phyloP scores from a whole-genome alignment of 2,113 vertebrate genomes.

The Drymodes brunneopygia region DNA sequence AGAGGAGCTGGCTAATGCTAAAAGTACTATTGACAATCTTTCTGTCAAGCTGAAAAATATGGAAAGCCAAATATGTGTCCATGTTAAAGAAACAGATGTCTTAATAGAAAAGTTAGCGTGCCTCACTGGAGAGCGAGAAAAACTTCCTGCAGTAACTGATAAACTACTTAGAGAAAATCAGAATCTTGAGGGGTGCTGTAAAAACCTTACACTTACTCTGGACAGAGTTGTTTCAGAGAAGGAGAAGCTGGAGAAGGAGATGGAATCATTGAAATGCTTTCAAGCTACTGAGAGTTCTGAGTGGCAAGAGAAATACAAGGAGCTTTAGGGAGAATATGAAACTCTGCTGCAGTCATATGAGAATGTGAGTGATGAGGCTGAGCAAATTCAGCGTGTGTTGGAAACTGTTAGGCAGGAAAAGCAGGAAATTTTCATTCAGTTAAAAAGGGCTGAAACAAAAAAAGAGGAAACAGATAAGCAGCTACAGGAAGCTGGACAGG shows the following conservation, averaged over 20 bases:
- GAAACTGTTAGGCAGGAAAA: slow-evolving; percentile 88
- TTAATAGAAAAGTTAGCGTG: slow-evolving; percentile 58
- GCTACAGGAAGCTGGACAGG: slow-evolving; percentile 79
- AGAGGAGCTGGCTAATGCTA: slow-evolving; percentile 75
- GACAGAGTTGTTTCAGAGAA: slow-evolving; percentile 82
- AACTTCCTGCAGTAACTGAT: slow-evolving; percentile 83
- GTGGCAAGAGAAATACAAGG: slow-evolving; percentile 81
- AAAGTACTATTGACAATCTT: slow-evolving; percentile 66
- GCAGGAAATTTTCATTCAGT: slow-evolving; percentile 79
- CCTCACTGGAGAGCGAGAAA: slow-evolving; percentile 77
- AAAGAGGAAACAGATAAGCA: slow-evolving; percentile 79
- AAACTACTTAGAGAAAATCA: slow-evolving; percentile 83
- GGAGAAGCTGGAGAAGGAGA: slow-evolving; percentile 73
- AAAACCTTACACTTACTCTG: slow-evolving; percentile 85
- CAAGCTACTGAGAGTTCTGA: slow-evolving; percentile 69
- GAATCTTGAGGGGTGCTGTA: slow-evolving; percentile 81
- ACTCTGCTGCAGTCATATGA: slow-evolving; percentile 92
- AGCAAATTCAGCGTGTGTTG: slow-evolving; percentile 84
- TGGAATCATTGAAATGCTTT: slow-evolving; percentile 71
- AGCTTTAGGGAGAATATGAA: slow-evolving; percentile 92
- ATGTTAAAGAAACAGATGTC: slow-evolving; percentile 57
- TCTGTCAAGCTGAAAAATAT: slow-evolving; percentile 63
- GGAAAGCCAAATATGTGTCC: slow-evolving; percentile 70
- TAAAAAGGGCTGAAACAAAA: slow-evolving; percentile 74
- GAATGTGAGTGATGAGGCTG: slow-evolving; percentile 89